Base-by-base conservation (phyloP, 1,140 invertebrate genomes). In the Drosophila tropicalis region DNA sequence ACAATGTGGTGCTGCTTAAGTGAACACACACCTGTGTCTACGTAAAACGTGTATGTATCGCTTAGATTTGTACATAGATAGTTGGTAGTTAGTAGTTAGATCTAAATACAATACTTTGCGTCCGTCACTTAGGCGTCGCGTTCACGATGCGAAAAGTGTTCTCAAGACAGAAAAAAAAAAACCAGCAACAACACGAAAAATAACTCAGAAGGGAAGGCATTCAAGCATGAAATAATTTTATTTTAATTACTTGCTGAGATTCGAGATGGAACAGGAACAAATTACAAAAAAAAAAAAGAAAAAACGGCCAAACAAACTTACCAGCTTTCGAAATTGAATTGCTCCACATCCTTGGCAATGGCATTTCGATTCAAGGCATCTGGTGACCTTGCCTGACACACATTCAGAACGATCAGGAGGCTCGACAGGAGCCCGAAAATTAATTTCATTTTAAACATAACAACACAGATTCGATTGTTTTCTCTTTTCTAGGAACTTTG, bases 11-110 rank as follows among this genome's bases (percentile, higher is more conserved):
- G 39, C 41, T 67, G 57, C 51, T 47, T 36, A 57, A 58, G 32
- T 63, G 70, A 81, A 74, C 81, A 84, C 82, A 82, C 44, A 51
- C 44, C 44, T 51, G 44, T 84, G 78, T 71, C 44, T 36, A 69
- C 17, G 17, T 51, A 22, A 51, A 22, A 22, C 17, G 44, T 51
- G 68, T 74, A 41, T 51, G 68, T 74, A 68, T 75, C 72, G 60
- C 29, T 32, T 47, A 41, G 72, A 76, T 76, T 66, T 51, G 15
- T 51, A 10, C 17, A 22, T 51, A 54, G 72, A 75, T 36, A 36
- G 34, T 36, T 29, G 6, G 29, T 25, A 25, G 34, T 36, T 29
- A 29, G 29, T 25, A 25, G 34, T 36, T 29, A 29, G 29, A 29
- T 75, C 41, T 55, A 40, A 36, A 63, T 66, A 25, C 41, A 76